Base-by-base conservation (phyloP, 2,113 vertebrate species). In the Corvus moneduloides region DNA sequence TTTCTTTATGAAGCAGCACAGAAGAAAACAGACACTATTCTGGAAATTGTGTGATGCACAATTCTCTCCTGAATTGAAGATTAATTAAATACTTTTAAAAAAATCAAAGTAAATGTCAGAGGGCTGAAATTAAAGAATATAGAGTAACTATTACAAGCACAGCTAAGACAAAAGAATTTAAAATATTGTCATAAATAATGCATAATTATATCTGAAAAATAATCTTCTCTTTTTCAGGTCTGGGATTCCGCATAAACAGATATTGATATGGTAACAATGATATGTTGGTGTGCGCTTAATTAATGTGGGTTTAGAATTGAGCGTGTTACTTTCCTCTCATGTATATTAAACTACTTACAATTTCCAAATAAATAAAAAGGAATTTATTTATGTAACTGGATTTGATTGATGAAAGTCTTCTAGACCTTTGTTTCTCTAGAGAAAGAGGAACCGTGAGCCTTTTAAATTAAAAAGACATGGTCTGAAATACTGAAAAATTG, bases 41-140 rank as follows among this genome's bases (percentile, higher is more conserved):
- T 92, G 44, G 23, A 94, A 96, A 87, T 91, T 92, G 16, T 56
- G 33, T 48, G 59, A 52, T 75, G n/a, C 44, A 85, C 35, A 94
- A 78, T 80, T 84, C 41, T 72, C 74, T 83, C 46, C 20, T 89
- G 85, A 94, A 92, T 35, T 83, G 75, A 72, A 96, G 49, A 89
- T 83, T 91, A 95, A 96, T 96, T 94, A 87, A 91, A 91, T 56
- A 68, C 19, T 12, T 2, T 0, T 17, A 86, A 94, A 91, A 77
- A 91, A 87, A 77, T 11, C 37, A 76, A 92, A 92, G 64, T 81
- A 97, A 96, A 93, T 89, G 87, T 84, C 79, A 92, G 27, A 82
- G 16, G 75, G 12, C 7, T 87, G 30, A 93, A 97, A 96, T 94
- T 87, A 96, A 84, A 61, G 28, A 82, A 48, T 48, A 76, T 46